Percentiles rank a stretch among this genome's conserved stretches.
These are phyloP conservation scores for Herpetotheres cachinnans DNA, from an alignment of 2,113 vertebrate genomes.

Conservation along the genomic window DNA sequence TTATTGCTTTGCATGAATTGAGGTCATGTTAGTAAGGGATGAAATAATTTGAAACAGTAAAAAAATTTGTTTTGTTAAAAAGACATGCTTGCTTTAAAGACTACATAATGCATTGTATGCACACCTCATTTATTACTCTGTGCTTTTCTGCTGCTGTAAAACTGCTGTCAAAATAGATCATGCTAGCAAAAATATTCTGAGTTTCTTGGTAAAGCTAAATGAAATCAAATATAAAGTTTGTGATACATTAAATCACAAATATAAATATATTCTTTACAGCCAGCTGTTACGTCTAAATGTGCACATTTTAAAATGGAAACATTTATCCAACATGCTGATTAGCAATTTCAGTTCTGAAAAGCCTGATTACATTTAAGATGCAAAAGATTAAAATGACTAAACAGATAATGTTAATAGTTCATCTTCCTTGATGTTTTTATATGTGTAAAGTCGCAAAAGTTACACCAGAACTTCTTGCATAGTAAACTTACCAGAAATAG, in stretches of 20 bases:
- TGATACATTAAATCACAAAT: slow-evolving; percentile 77
- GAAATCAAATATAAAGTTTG: slow-evolving; percentile 75
- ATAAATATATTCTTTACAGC: slow-evolving; percentile 77
- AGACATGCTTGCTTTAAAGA: slow-evolving; percentile 54
- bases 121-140: slow-evolving; percentile 55
- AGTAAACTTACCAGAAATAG: slow-evolving; percentile 22
- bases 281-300: slow-evolving; percentile 72
- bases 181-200: slow-evolving; percentile 51
- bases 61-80: slow-evolving; percentile 58
- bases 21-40: slow-evolving; percentile 30
- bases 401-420: slow-evolving; percentile 74
- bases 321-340: slow-evolving; percentile 73
- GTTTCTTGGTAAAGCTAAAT: slow-evolving; percentile 66
- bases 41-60: slow-evolving; percentile 35
- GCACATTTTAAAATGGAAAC: slow-evolving; percentile 70
- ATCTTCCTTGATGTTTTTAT: slow-evolving; percentile 72
- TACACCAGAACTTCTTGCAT: not conserved
- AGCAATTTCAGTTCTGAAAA: slow-evolving; percentile 76
- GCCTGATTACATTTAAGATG: slow-evolving; percentile 74
- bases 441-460: slow-evolving; percentile 59
- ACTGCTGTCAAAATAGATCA: slow-evolving; percentile 54
- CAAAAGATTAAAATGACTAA: slow-evolving; percentile 76
- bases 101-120: slow-evolving; percentile 13
- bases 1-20: slow-evolving; percentile 30
- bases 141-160: slow-evolving; percentile 58